Evolutionary conservation across 2,113 vertebrate genomes (phyloP).

Genomic region (Chloropsis cyanopogon): DNA sequence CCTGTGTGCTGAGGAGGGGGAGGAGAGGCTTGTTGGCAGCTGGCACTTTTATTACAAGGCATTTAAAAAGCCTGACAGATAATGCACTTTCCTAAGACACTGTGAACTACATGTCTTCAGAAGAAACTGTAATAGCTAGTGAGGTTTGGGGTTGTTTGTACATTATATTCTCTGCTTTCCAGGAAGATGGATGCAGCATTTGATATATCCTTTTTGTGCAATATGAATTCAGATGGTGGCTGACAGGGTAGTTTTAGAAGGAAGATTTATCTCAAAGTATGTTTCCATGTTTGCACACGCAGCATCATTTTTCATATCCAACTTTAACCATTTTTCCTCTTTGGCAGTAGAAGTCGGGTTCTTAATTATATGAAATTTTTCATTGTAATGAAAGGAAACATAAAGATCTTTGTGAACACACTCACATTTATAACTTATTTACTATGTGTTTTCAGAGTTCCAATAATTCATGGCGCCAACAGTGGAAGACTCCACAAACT

Average conservation of each 20-base stretch:
- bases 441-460: background rate
- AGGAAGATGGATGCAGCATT: background rate
- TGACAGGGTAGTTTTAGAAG: conserved; percentile 29
- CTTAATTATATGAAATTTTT: conserved; percentile 34
- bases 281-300: conserved; percentile 34
- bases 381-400: conserved; percentile 37
- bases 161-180: background rate
- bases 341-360: background rate
- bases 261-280: conserved; percentile 24
- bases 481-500: background rate
- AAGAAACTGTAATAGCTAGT: conserved; percentile 20
- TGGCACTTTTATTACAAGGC: background rate
- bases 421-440: conserved; percentile 30
- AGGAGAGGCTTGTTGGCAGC: background rate
- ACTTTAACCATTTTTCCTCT: conserved; percentile 28
- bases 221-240: conserved; percentile 19
- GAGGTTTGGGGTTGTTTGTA: conserved; percentile 11
- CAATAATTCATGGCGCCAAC: conserved; percentile 40
- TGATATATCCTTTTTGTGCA: background rate
- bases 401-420: conserved; percentile 11
- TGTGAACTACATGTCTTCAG: background rate
- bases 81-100: background rate
- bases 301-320: conserved; percentile 11
- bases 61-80: conserved; percentile 4
- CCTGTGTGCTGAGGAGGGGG: background rate